Evolutionary conservation across 2,113 vertebrate species (phyloP), one percentile per base, ranked within the genome.

Genomic region (Heteronetta atricapilla): DNA sequence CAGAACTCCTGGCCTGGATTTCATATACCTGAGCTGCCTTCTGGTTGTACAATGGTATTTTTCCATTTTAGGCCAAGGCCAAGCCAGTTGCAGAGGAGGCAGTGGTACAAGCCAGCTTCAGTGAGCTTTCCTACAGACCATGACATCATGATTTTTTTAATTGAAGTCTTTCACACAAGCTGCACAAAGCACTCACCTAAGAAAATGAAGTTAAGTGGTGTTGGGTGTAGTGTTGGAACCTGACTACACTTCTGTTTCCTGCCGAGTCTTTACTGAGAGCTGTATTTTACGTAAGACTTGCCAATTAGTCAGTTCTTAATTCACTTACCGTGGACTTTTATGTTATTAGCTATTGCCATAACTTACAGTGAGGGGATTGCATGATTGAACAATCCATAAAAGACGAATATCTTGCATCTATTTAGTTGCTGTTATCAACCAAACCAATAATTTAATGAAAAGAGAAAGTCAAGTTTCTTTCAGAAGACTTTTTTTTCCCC

Each of bases 381-480:
- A 88, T 1, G 6, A 46, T 55, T 38, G 90, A 66, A n/a, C 28
- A 70, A 13, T 34, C 38, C 55, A 44, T 19, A 50, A 72, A 92
- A 86, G 69, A 42, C 33, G 81, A 52, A 19, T 86, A 15, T 38
- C 36, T 93, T 52, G 15, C 19, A 28, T 72, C n/a, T 68, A 1
- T 46, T 81, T 53, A 81, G 38, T n/a, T 86, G 28, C 34, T 68
- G 60, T 36, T 81, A 63, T 56, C 60, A 81, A 29, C 16, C 16
- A 86, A 60, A 64, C 7, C 21, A 60, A 40, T 84, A 75, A 62
- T 34, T 42, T 14, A 56, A 33, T 8, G 25, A 75, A 83, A 81
- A 93, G 62, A 68, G 4, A 78, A 94, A 88, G 75, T 55, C 33
- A 56, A 58, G 25, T 31, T 59, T 56, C 52, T 81, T 81, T 83